Base-by-base conservation (phyloP, 2,888 invertebrate species). In the Biston betularia region DNA sequence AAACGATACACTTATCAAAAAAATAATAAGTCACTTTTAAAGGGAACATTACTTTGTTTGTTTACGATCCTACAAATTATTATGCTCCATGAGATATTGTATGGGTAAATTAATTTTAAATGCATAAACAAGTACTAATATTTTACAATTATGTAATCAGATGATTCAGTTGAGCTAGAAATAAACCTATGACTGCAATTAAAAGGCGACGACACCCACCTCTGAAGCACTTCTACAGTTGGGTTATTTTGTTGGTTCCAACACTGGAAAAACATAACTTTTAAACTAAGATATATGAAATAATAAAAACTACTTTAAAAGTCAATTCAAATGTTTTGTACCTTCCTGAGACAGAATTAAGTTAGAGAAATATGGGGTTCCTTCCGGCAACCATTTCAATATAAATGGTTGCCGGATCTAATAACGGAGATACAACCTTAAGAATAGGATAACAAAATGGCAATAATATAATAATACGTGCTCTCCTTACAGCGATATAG, bases 91-190 rank as follows among this genome's bases (percentile, higher is more conserved):
- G 78, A 77, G 70, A 78, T 69, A 78, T 64, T 62, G 53, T 55
- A 57, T 24, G 24, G 33, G 15, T 56, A 15, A 40, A 24, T 33
- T 8, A 33, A 48, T 45, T 72, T 77, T 84, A 86, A 85, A 84
- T 86, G 84, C 83, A 84, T 82, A 80, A 79, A 78, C 79, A 80
- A 78, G 79, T 71, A 75, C 77, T 79, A 79, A 54, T 72, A 70
- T 73, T 75, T 70, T 35, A 61, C 71, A 65, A 58, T 60, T 65
- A 58, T 73, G 53, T 55, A 49, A 46, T 66, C 52, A 49, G 45
- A 74, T 66, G 69, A 72, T 72, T 71, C 38, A 63, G 45, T 56
- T 49, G 45, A 59, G 69, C 71, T 72, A 72, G 72, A 78, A 76
- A 74, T 67, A 49, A 65, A 58, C 49, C 54, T 66, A 66, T 62